Evolutionary conservation across 2,888 invertebrate genomes (phyloP), one percentile per base, ranked within the genome.

Genomic region (Apamea crenata): DNA sequence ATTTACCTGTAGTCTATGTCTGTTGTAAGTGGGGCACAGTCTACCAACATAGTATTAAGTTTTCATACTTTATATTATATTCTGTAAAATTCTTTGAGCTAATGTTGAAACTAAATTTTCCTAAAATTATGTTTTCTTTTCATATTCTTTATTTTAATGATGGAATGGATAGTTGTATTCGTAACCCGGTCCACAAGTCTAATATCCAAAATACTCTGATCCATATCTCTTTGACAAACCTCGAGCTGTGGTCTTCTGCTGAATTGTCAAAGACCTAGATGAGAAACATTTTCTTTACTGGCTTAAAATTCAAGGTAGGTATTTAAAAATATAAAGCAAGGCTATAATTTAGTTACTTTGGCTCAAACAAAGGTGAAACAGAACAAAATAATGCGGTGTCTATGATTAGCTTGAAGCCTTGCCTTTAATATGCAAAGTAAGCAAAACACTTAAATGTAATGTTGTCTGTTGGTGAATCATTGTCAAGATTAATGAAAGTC

Each of bases 391-490:
- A 78, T 68, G n/a, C 68, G 32, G 6, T 40, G 40, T 14, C 73
- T 69, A 69, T 69, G 63, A 59, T 74, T 56, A 65, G 50, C 50
- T 84, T 71, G 44, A 70, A 78, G 67, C 21, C 21, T 47, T 47
- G 36, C 12, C n/a, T 66, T 77, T 78, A 78, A 65, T 82, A 85
- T 76, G 84, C 73, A 79, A 83, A 83, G 59, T 76, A 80, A 85
- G 70, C 80, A 83, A 76, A 76, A 80, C 74, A 80, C 50, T 80
- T 63, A 63, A 81, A 85, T 71, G 40, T 74, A 32, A 65, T 77
- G 65, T 32, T 82, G 40, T 21, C 50, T 36, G 66, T 61, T 36
- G 56, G 59, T 85, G 85, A 85, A 85, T 85, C 85, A 86, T 80
- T 80, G 63, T 61, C 67, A 80, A 77, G 68, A 86, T 86, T 74